Evolutionary conservation across 2,113 vertebrate species (phyloP).

Genomic region (Vulpes lagopus): DNA sequence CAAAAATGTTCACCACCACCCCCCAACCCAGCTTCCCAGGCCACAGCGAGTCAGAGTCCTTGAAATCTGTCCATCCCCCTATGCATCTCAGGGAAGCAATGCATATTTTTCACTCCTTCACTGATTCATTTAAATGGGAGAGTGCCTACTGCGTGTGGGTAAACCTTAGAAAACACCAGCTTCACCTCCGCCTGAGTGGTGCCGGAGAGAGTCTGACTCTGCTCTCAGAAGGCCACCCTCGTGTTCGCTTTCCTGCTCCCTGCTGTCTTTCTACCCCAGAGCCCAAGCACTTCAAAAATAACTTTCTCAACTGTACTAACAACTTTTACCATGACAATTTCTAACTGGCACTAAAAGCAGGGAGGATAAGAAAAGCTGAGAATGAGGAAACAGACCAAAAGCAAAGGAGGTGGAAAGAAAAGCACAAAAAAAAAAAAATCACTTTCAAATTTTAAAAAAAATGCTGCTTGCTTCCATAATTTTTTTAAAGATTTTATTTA

Average conservation of each 20-base stretch:
- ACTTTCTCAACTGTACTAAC: conserved; percentile 36
- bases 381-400: conserved; percentile 21
- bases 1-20: not conserved
- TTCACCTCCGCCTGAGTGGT: not conserved
- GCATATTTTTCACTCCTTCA: not conserved
- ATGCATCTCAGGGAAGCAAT: not conserved
- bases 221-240: not conserved
- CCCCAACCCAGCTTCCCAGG: not conserved
- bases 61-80: not conserved
- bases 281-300: not conserved
- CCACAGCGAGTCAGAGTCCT: not conserved
- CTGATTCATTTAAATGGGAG: not conserved
- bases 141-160: not conserved
- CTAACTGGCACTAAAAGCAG: not conserved
- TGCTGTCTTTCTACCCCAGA: not conserved
- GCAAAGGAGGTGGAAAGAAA: not conserved
- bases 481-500: too few relatives aligned
- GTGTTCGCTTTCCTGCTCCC: not conserved
- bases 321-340: not conserved
- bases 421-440: not conserved
- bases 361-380: not conserved
- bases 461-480: not conserved
- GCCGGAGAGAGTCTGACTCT: not conserved
- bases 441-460: not conserved
- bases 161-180: not conserved